These are phyloP conservation scores for Coreoperca whiteheadi DNA, from an alignment of 2,113 vertebrate species.

Conservation along the genomic window DNA sequence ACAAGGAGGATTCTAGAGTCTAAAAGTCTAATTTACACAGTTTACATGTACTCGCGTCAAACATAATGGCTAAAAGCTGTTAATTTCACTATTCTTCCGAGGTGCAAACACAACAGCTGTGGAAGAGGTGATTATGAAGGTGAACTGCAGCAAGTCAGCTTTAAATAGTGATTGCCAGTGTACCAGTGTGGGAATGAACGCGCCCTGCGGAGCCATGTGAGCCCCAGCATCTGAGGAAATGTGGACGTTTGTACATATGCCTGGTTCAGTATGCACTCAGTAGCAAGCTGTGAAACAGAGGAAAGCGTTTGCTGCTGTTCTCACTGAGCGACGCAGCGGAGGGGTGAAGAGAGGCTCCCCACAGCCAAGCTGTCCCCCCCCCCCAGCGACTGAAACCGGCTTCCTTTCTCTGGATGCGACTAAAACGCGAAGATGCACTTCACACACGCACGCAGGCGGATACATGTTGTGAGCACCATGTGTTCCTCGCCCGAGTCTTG, in stretches of 20 bases:
- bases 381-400: slow-evolving; percentile 45
- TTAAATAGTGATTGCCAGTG: slow-evolving; percentile 17
- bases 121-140: slow-evolving; percentile 13
- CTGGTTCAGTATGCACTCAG: neutral
- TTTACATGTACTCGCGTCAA: neutral
- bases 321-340: slow-evolving; percentile 33
- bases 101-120: slow-evolving; percentile 27
- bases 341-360: slow-evolving; percentile 41
- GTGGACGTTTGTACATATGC: slow-evolving; percentile 12
- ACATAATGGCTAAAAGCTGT: neutral
- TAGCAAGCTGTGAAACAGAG: slow-evolving; percentile 3
- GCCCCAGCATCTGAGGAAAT: neutral
- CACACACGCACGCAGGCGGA: slow-evolving; percentile 15
- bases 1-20: neutral
- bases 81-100: slow-evolving; percentile 8
- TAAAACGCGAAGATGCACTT: slow-evolving; percentile 1
- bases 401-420: slow-evolving; percentile 19
- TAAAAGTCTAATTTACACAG: neutral
- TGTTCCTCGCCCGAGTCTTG: slow-evolving; percentile 15
- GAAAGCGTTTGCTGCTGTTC: slow-evolving; percentile 33
- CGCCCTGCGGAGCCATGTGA: neutral
- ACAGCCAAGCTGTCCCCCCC: slow-evolving; percentile 65
- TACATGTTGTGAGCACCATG: slow-evolving; percentile 2
- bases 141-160: slow-evolving; percentile 26
- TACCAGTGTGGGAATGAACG: neutral